phyloP scores from a whole-genome alignment of 64 coral and sea anemone species.

The Stichodactyla helianthus region DNA sequence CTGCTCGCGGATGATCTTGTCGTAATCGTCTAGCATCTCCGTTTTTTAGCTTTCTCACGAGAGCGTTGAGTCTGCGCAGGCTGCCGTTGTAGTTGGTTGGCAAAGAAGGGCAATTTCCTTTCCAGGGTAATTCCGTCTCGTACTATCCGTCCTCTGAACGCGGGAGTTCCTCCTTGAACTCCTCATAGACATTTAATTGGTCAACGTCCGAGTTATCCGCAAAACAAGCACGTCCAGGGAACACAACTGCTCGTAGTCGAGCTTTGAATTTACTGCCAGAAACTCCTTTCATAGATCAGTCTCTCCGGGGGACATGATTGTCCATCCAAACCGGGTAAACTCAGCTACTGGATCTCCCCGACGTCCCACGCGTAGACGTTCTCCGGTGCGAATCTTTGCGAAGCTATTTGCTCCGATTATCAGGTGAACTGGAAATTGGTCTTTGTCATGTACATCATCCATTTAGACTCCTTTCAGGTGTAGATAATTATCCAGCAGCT shows the following conservation, averaged over 20 bases:
- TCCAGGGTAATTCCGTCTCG: slow-evolving; percentile 33
- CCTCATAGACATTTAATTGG: slow-evolving; percentile 18
- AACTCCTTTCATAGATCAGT: not conserved
- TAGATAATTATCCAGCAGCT: slow-evolving; percentile 25
- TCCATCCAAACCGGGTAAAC: slow-evolving; percentile 26
- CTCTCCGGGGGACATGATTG: slow-evolving; percentile 56
- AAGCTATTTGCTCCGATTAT: slow-evolving; percentile 44
- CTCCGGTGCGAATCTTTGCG: slow-evolving; percentile 44
- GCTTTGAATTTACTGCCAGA: not conserved
- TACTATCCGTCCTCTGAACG: slow-evolving; percentile 25
- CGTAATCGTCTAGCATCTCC: not conserved
- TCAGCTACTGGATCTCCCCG: slow-evolving; percentile 40
- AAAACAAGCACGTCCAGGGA: slow-evolving; percentile 27
- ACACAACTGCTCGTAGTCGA: slow-evolving; percentile 24
- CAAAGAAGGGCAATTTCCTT: not conserved
- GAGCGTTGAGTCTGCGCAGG: not conserved
- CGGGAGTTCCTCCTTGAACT: slow-evolving; percentile 30
- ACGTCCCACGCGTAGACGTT: slow-evolving; percentile 15
- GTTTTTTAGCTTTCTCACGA: slow-evolving; percentile 11
- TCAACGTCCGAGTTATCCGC: not conserved
- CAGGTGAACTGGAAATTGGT: slow-evolving; percentile 45
- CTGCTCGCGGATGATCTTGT: slow-evolving; percentile 23
- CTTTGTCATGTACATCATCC: slow-evolving; percentile 28
- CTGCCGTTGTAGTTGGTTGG: slow-evolving; percentile 25
- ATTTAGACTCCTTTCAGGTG: slow-evolving; percentile 51